Evolutionary conservation across 1,140 invertebrate species (phyloP).

Genomic region (Philopotamus ludificatus): DNA sequence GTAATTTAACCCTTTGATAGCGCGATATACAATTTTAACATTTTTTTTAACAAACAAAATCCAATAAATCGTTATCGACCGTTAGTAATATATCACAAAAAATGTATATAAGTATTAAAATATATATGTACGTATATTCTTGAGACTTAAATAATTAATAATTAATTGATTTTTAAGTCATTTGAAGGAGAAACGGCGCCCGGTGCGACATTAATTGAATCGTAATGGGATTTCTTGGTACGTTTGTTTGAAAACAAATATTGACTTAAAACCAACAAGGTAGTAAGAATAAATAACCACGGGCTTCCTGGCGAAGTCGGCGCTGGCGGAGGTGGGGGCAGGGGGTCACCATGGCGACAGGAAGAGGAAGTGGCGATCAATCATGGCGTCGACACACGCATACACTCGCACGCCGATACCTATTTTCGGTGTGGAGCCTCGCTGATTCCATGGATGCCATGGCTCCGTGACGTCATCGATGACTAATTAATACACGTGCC

Average conservation of each 20-base stretch:
- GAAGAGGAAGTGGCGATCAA: constrained; percentile 29
- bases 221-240: constrained; percentile 10
- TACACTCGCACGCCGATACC: not conserved
- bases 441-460: not conserved
- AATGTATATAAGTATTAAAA: too few species aligned
- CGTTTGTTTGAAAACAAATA: constrained; percentile 3
- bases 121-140: too few species aligned
- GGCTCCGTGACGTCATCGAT: not conserved
- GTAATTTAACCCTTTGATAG: too few species aligned
- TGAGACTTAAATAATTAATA: too few species aligned
- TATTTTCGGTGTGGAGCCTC: not conserved
- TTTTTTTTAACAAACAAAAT: too few species aligned
- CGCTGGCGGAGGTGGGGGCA: not conserved
- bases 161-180: too few species aligned
- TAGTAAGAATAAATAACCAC: constrained; percentile 5
- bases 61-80: too few species aligned
- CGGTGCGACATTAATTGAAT: not conserved
- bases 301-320: constrained; percentile 9
- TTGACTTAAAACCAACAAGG: constrained; percentile 7
- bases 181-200: too few species aligned
- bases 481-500: not conserved
- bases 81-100: too few species aligned
- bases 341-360: constrained; percentile 23
- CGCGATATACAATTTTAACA: too few species aligned
- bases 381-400: constrained; percentile 9